These are phyloP conservation scores for Salvelinus namaycush DNA, from an alignment of 2,113 vertebrate genomes.

Conservation along the genomic window DNA sequence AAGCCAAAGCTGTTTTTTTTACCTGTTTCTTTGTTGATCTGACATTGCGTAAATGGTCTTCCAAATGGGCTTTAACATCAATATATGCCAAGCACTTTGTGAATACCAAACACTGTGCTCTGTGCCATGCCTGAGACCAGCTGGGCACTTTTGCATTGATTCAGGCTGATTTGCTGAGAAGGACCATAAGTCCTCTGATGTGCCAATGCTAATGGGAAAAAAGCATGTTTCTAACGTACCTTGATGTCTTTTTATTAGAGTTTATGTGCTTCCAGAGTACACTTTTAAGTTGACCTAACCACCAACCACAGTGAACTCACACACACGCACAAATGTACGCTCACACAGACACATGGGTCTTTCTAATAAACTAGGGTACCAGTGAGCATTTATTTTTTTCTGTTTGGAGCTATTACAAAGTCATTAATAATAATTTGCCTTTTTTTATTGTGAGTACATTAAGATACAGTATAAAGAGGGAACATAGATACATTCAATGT, in stretches of 20 bases:
- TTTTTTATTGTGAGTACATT: too few species aligned
- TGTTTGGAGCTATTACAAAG: too few species aligned
- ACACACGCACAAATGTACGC: slow-evolving; percentile 9
- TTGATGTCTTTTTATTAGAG: too few species aligned
- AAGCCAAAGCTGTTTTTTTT: neutral
- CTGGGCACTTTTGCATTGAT: slow-evolving; percentile 47
- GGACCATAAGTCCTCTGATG: slow-evolving; percentile 9
- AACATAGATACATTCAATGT: too few species aligned
- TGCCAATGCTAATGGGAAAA: slow-evolving; percentile 24
- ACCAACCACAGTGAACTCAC: neutral
- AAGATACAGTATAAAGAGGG: too few species aligned
- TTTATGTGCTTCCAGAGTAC: too few species aligned
- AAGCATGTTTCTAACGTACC: slow-evolving; percentile 3
- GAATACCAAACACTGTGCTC: slow-evolving; percentile 45
- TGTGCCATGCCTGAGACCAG: slow-evolving; percentile 6
- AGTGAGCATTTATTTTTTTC: too few species aligned
- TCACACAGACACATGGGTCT: neutral
- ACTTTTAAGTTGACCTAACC: too few species aligned
- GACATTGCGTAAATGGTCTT: slow-evolving; percentile 46
- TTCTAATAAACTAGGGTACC: too few species aligned
- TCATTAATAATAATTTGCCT: too few species aligned
- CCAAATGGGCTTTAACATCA: slow-evolving; percentile 46
- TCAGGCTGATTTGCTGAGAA: slow-evolving; percentile 40
- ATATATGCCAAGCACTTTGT: slow-evolving; percentile 43
- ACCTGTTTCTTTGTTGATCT: slow-evolving; percentile 3